phyloP scores from a whole-genome alignment of 2,113 vertebrate genomes.

The Podarcis cretensis region DNA sequence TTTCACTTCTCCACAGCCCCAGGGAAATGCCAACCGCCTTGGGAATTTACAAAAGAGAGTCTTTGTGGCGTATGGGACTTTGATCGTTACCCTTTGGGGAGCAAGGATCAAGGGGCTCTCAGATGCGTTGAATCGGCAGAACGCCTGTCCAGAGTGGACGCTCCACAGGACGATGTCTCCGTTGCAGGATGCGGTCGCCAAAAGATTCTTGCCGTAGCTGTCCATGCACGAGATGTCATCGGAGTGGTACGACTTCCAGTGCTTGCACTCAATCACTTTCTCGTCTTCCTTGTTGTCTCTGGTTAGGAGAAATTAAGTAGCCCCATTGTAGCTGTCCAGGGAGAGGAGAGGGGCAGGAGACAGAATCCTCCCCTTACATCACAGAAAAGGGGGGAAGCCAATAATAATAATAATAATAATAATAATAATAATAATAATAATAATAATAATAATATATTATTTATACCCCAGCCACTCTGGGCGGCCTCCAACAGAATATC shows the following conservation, averaged over 20 bases:
- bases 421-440: too few relatives aligned
- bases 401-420: too few relatives aligned
- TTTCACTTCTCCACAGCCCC: too few relatives aligned
- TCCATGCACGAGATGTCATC: slow-evolving; percentile 71
- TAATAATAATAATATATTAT: too few relatives aligned
- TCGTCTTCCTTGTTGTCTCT: slow-evolving; percentile 45
- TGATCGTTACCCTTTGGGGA: slow-evolving; percentile 53
- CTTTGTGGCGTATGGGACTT: accelerated
- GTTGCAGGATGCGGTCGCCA: slow-evolving; percentile 68
- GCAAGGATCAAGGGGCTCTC: slow-evolving; percentile 47
- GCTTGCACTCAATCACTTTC: slow-evolving; percentile 49
- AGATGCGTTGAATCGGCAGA: slow-evolving; percentile 64
- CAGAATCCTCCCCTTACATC: not conserved
- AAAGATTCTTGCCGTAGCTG: slow-evolving; percentile 63
- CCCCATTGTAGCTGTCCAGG: not conserved
- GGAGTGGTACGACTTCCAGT: slow-evolving; percentile 67
- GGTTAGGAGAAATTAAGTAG: not conserved
- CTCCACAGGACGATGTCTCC: slow-evolving; percentile 75
- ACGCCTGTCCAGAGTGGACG: slow-evolving; percentile 40
- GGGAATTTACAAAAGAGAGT: not conserved
- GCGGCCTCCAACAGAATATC: too few relatives aligned
- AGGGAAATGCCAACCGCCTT: not conserved
- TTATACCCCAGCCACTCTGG: too few relatives aligned
- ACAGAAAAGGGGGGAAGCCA: not conserved
- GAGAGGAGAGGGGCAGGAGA: not conserved